Percentiles rank a stretch among this genome's conserved stretches.
phyloP scores from a whole-genome alignment of 2,888 invertebrate species.

The Pediacus dermestoides region DNA sequence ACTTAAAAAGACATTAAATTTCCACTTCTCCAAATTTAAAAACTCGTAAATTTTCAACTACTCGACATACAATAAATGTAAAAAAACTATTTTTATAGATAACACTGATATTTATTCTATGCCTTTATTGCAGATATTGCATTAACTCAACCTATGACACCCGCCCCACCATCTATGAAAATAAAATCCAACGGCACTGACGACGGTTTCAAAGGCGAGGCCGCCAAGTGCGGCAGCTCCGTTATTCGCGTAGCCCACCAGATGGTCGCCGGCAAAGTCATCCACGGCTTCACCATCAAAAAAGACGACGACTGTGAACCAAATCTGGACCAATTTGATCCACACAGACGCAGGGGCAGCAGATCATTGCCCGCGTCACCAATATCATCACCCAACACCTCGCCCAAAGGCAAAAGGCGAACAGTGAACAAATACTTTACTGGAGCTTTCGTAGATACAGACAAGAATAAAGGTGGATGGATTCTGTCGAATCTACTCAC shows the following conservation, averaged over 20 bases:
- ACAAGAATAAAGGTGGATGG: constrained; percentile 56
- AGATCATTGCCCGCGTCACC: constrained; percentile 70
- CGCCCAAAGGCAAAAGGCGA: constrained; percentile 56
- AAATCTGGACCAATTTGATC: constrained; percentile 43
- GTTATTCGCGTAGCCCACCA: constrained; percentile 59
- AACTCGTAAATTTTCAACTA: too few relatives aligned
- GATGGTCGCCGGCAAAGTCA: constrained; percentile 53
- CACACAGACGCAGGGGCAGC: constrained; percentile 59
- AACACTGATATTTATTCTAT: too few relatives aligned
- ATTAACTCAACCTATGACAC: constrained; percentile 16
- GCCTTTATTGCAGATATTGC: constrained; percentile 19
- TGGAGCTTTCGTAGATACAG: constrained; percentile 49
- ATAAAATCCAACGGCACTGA: constrained; percentile 63
- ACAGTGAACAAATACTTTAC: constrained; percentile 61
- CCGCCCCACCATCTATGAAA: constrained; percentile 25
- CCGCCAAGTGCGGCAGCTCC: constrained; percentile 66
- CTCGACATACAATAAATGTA: too few relatives aligned
- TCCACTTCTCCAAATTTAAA: too few relatives aligned
- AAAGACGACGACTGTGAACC: constrained; percentile 20
- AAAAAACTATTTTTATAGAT: too few relatives aligned
- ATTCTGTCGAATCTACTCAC: constrained; percentile 64
- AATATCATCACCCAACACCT: constrained; percentile 58
- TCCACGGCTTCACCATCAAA: constrained; percentile 44
- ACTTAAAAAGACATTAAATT: too few relatives aligned
- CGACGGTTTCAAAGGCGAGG: constrained; percentile 67